Base-by-base conservation (phyloP, 2,888 invertebrate genomes). In the Ctena decussata region DNA sequence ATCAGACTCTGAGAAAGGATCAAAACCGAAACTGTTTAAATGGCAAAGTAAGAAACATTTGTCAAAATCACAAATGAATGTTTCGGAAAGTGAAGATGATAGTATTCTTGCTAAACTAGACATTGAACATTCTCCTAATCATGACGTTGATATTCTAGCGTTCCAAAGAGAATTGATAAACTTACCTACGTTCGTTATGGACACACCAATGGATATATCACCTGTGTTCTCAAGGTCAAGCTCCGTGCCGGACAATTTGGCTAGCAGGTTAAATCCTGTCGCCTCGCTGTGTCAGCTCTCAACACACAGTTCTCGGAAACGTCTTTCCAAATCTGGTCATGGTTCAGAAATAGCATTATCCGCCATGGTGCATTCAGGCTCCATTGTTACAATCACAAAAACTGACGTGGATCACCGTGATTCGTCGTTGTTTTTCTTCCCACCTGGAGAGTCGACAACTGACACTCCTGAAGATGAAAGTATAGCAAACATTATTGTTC, bases 121-220 rank as follows among this genome's bases (percentile, higher is more conserved):
- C 32, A 30, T 30, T 8, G 81, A 76, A 12, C 84, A 87, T 24
- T 87, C 91, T 3, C 88, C 92, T 1, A 86, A 91, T 15, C 91
- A 91, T 11, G 94, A 94, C 71, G 93, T 96, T 80, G 97, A 97
- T 91, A 96, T 97, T 65, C 94, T 96, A 41, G 96, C 96, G 53
- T 96, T 97, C 91, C 97, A 97, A 93, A 95, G 96, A 87, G 96
- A 97, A 90, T 95, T 97, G 35, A 97, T 97, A 91, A 97, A 97
- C 93, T 94, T 97, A 81, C 97, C 97, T 0, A 95, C 94, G 1
- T 95, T 95, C 89, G 95, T 95, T 60, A 93, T 95, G 91, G 95
- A 95, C 81, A 94, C 95, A 0, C 93, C 94, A 2, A 84, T 92
- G 30, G 95, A 95, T 85, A 92, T 94, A 6, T 94, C 95, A 0